Percentiles rank a stretch among this genome's conserved stretches.
Evolutionary conservation across 2,797 vertebrate genomes (phyloP).

Genomic region (Coregonus sp.): DNA sequence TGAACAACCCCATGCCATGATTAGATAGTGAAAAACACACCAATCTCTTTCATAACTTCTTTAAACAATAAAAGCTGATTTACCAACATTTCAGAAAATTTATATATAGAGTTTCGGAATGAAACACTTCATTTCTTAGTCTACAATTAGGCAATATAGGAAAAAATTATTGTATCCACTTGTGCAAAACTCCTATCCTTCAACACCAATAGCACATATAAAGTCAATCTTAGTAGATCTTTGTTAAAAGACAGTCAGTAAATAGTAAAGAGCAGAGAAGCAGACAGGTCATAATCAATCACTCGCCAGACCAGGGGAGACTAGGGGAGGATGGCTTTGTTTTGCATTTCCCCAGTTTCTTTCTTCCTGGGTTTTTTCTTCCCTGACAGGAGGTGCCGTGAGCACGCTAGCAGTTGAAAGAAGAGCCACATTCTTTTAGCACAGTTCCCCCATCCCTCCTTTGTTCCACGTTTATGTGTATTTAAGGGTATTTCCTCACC

Average conservation of each 20-base stretch:
- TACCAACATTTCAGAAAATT: no score
- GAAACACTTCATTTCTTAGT: background rate
- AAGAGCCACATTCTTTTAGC: constrained; percentile 71
- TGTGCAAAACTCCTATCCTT: background rate
- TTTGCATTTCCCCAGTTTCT: constrained; percentile 74
- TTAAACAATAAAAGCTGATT: no score
- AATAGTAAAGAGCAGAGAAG: constrained; percentile 56
- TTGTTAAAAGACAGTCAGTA: constrained; percentile 12
- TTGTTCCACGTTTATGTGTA: constrained; percentile 71
- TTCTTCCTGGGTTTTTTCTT: constrained; percentile 73
- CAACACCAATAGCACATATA: background rate
- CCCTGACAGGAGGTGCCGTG: constrained; percentile 68
- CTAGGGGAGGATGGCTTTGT: constrained; percentile 66
- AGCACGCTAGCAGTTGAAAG: constrained; percentile 74
- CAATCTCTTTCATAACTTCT: no score
- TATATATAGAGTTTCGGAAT: no score
- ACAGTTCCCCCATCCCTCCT: constrained; percentile 58
- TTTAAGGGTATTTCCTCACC: constrained; percentile 67
- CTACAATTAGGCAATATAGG: background rate
- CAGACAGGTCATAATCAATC: constrained; percentile 66
- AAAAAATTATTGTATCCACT: background rate
- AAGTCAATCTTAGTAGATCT: background rate
- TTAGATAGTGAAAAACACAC: no score
- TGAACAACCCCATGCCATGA: no score
- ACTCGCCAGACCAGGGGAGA: constrained; percentile 61